A percentile compares a stretch with the other conserved stretches of the same genome.
phyloP scores from a whole-genome alignment of 2,797 vertebrate species.

The Anguilla anguilla region DNA sequence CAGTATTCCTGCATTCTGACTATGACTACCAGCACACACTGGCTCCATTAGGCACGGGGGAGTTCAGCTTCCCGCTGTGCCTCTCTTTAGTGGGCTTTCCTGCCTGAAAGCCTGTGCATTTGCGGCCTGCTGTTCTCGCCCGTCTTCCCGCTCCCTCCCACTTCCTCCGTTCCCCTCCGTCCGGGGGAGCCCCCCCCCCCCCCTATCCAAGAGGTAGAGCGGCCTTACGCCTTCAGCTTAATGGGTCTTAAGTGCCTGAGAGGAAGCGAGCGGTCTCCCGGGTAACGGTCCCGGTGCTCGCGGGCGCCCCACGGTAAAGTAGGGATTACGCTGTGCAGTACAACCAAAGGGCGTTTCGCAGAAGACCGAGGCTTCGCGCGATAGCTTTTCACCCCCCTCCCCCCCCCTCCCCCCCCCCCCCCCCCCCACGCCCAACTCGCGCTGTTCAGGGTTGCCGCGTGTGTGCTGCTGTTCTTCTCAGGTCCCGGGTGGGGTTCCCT shows the following conservation, averaged over 20 bases:
- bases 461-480: background rate
- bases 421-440: background rate
- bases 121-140: slow-evolving; percentile 12
- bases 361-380: background rate
- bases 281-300: background rate
- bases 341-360: background rate
- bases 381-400: background rate
- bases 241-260: slow-evolving; percentile 2
- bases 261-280: too few species aligned
- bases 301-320: background rate
- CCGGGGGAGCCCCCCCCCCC: background rate
- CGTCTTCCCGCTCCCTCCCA: background rate
- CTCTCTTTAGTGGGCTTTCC: background rate
- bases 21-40: background rate
- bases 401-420: too few species aligned
- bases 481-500: background rate
- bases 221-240: background rate
- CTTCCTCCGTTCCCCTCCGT: background rate
- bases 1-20: background rate
- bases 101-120: background rate
- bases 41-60: slow-evolving; percentile 10
- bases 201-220: background rate
- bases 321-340: background rate
- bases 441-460: background rate
- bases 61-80: background rate